phyloP scores from a whole-genome alignment of 2,113 vertebrate genomes.

The Dolichallabes microphthalmus region DNA sequence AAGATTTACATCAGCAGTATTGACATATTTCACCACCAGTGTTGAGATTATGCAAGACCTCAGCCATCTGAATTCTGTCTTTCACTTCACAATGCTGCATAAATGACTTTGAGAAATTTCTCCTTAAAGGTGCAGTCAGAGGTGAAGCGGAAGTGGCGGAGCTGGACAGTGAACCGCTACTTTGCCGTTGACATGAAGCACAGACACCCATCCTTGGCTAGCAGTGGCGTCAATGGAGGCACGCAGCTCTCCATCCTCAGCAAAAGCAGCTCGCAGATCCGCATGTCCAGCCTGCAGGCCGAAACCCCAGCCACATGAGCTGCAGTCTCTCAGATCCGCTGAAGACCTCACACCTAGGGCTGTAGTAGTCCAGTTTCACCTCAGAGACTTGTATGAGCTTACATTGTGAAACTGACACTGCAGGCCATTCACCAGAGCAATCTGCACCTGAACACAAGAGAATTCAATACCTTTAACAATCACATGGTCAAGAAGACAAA shows the following conservation, averaged over 20 bases:
- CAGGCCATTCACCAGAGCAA: not conserved
- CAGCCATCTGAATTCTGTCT: not conserved
- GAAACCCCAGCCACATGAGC: slow-evolving; percentile 88
- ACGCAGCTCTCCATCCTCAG: slow-evolving; percentile 98
- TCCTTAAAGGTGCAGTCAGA: slow-evolving; percentile 97
- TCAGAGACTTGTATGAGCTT: not conserved
- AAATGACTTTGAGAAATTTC: slow-evolving; percentile 83
- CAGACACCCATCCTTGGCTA: slow-evolving; percentile 94
- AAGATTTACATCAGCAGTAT: not conserved
- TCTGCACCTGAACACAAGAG: not conserved
- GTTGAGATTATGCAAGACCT: not conserved
- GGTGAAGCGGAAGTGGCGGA: slow-evolving; percentile 99
- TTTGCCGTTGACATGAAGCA: slow-evolving; percentile 99
- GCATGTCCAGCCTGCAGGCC: slow-evolving; percentile 93
- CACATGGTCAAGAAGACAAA: not conserved
- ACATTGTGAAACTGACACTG: not conserved
- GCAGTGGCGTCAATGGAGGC: slow-evolving; percentile 97
- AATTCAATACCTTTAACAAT: not conserved
- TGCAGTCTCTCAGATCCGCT: not conserved
- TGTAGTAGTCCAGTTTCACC: slow-evolving; percentile 29
- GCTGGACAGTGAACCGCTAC: slow-evolving; percentile 99
- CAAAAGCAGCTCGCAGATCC: slow-evolving; percentile 99
- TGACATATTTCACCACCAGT: not conserved
- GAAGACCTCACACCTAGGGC: slow-evolving; percentile 31
- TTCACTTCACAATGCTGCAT: not conserved